Base-by-base conservation (phyloP, 2,113 vertebrate genomes). In the Eulemur rufifrons region DNA sequence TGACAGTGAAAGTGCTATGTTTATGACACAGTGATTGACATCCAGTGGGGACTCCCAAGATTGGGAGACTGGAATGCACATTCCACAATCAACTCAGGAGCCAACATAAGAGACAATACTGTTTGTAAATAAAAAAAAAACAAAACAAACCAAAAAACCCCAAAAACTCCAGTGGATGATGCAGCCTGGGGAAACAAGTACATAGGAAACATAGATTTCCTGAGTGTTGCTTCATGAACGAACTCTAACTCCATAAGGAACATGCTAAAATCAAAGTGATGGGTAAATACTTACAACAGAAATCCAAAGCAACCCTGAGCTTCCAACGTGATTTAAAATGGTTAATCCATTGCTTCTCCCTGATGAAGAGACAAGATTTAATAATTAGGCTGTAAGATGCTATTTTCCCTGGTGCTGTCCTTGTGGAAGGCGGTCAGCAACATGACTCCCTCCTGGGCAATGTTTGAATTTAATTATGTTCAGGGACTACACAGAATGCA, bases 381-480 rank as follows among this genome's bases (percentile, higher is more conserved):
- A 61, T 37, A 84, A 84, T 52, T 78, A 84, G 37, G 15, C 80
- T 87, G 8, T 6, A 50, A 76, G 76, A 50, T 87, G 56, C 61
- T 69, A 5, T 92, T 87, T 77, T 47, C 45, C 45, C 32, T 11
- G 2, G 34, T 52, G 76, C 39, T 71, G 39, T 80, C 69, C 56
- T 94, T n/a, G 73, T 73, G 42, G 42, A 80, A 94, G 52, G n/a
- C 8, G 4, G 66, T 80, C 66, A 76, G 47, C n/a, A 54, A 21
- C 27, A 47, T 9, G 27, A 45, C 76, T 94, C 76, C 64, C 85
- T 95, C 45, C 52, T 82, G 77, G 82, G 81, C 61, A 84, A 81
- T 77, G 42, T 74, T 94, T 80, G 93, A 92, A 87, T 89, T 74
- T 88, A 95, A 97, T 96, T 96, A 91, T 8, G 4, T 86, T 89